Conservation (phyloP, 2,797 vertebrate genomes). For the Microtus agrestis region DNA sequence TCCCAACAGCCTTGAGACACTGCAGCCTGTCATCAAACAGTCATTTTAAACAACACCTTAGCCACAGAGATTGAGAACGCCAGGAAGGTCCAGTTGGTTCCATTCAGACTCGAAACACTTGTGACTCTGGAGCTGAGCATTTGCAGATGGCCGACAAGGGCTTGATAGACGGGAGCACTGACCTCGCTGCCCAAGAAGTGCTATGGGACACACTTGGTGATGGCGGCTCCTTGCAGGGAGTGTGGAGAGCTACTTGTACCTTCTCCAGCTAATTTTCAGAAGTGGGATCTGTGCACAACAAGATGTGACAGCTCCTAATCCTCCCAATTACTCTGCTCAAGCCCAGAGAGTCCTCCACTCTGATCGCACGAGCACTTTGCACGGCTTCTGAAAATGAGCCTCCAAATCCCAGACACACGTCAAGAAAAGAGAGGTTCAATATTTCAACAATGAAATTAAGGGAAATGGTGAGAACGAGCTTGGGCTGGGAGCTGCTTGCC, state of each 20-base stretch:
- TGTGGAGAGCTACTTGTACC: background rate
- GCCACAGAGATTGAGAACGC: conserved; percentile 6
- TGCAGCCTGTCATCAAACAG: background rate
- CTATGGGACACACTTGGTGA: background rate
- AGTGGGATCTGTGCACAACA: conserved; percentile 18
- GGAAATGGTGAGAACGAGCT: background rate
- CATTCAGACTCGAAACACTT: background rate
- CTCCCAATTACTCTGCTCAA: conserved; percentile 49
- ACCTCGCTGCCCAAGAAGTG: background rate
- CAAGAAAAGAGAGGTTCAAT: conserved; percentile 44
- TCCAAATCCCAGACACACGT: background rate
- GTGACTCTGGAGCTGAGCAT: background rate
- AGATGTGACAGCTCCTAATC: conserved; percentile 51
- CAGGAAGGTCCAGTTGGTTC: background rate
- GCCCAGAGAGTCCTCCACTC: background rate
- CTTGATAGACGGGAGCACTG: fast-evolving
- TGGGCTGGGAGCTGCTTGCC: background rate
- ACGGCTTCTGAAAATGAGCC: conserved; percentile 36
- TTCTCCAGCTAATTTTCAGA: conserved; percentile 36
- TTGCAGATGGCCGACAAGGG: background rate
- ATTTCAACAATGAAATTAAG: conserved; percentile 11
- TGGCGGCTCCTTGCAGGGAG: background rate
- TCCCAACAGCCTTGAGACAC: background rate
- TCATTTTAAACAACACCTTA: background rate
- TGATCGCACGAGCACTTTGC: background rate